These are phyloP conservation scores for Bos taurus DNA, from an alignment of 2,113 vertebrate species.

Conservation along the genomic window DNA sequence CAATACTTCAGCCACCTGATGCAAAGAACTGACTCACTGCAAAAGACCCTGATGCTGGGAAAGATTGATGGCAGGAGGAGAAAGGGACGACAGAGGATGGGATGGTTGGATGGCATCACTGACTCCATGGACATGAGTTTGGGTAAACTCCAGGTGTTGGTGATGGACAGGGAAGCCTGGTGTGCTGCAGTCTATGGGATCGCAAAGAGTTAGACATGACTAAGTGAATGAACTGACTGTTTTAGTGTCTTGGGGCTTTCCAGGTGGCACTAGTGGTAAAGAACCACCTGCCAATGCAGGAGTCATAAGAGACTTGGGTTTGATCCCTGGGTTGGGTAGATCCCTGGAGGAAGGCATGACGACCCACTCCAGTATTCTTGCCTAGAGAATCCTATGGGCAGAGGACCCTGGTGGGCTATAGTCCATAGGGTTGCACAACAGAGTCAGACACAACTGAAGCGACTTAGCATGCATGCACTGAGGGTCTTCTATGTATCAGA, in stretches of 20 bases:
- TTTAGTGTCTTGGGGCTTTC: neutral
- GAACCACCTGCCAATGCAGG: neutral
- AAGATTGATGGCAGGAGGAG: neutral
- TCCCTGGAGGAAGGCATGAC: neutral
- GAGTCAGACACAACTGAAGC: neutral
- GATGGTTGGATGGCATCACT: neutral
- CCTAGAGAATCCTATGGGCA: neutral
- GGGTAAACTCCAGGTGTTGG: neutral
- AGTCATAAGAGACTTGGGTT: neutral
- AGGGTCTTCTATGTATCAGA: neutral
- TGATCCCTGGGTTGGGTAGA: neutral
- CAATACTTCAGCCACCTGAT: neutral
- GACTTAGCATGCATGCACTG: neutral
- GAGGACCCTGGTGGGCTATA: neutral
- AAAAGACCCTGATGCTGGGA: neutral
- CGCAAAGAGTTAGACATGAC: fast-evolving
- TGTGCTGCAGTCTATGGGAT: neutral
- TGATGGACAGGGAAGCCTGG: neutral
- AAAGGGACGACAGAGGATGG: neutral
- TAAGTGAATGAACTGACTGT: neutral
- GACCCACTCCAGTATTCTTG: neutral
- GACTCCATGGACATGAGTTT: neutral
- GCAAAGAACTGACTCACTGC: neutral
- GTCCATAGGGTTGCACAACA: neutral
- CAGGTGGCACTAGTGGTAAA: neutral